A percentile compares a stretch with the other conserved stretches of the same genome.
Evolutionary conservation across 2,113 vertebrate genomes (phyloP).

Genomic region (Cryptomyrus ogoouensis): DNA sequence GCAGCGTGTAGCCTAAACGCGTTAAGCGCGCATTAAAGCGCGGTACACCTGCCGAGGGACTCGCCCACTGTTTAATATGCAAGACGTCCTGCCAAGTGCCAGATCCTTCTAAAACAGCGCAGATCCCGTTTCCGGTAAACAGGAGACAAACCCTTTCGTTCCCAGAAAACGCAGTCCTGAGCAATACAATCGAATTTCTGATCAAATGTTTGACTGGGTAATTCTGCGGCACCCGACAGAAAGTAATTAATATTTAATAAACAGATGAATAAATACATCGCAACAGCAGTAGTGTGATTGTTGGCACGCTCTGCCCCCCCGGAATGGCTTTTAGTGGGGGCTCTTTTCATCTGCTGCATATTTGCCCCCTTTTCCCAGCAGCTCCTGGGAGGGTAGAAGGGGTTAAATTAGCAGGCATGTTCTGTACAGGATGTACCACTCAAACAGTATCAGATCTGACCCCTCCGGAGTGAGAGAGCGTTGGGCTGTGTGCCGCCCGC

Average conservation of each 20-base stretch:
- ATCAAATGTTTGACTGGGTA: background rate
- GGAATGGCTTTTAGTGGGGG: background rate
- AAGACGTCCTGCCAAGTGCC: background rate
- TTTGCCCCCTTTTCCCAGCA: background rate
- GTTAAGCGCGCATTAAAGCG: background rate
- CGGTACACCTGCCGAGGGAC: background rate
- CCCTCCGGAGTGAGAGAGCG: background rate
- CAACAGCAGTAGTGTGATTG: background rate
- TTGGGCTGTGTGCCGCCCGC: background rate
- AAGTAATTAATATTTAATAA: background rate
- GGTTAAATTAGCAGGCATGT: background rate
- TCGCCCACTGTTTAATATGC: background rate
- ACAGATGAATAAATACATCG: background rate
- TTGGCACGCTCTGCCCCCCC: background rate
- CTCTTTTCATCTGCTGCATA: background rate
- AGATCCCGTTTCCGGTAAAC: background rate
- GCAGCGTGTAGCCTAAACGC: background rate
- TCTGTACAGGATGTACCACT: background rate
- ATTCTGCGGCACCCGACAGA: background rate
- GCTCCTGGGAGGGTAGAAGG: background rate
- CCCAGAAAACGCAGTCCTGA: background rate
- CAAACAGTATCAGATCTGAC: background rate
- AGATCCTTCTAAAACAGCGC: background rate
- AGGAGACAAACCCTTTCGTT: background rate
- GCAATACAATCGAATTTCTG: background rate